These are phyloP conservation scores for Tetranychus piercei DNA, from an alignment of 2,888 invertebrate species.

Conservation along the genomic window DNA sequence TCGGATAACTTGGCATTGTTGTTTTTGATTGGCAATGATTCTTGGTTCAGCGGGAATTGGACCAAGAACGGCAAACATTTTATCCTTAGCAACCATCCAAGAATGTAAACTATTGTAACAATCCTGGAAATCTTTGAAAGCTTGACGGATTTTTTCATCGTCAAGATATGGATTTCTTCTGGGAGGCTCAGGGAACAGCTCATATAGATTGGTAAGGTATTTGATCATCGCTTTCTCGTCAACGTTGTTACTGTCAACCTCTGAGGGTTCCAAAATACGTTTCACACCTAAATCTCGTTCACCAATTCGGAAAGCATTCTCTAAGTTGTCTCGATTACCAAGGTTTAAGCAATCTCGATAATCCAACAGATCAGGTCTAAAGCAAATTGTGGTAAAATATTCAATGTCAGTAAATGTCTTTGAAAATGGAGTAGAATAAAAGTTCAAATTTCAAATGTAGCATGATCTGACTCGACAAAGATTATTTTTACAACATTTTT, in stretches of 20 bases:
- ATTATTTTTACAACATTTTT: too few species aligned
- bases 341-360: slow-evolving; percentile 43
- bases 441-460: too few species aligned
- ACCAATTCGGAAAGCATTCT: slow-evolving; percentile 84
- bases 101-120: slow-evolving; percentile 8
- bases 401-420: too few species aligned
- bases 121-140: slow-evolving; percentile 10
- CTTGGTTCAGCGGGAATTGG: slow-evolving; percentile 88
- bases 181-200: slow-evolving; percentile 89
- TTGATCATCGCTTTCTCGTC: slow-evolving; percentile 99
- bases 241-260: slow-evolving; percentile 95
- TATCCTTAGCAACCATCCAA: slow-evolving; percentile 80
- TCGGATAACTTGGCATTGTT: slow-evolving; percentile 56
- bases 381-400: too few species aligned
- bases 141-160: slow-evolving; percentile 57
- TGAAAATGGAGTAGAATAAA: too few species aligned
- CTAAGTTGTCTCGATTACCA: slow-evolving; percentile 80
- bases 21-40: slow-evolving; percentile 85
- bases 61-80: slow-evolving; percentile 83
- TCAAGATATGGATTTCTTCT: slow-evolving; percentile 25
- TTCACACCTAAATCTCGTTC: slow-evolving; percentile 97
- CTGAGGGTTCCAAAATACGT: slow-evolving; percentile 89
- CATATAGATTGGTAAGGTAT: slow-evolving; percentile 96
- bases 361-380: slow-evolving; percentile 50
- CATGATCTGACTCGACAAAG: slow-evolving; percentile 37